A percentile compares a stretch with the other conserved stretches of the same genome.
These are phyloP conservation scores for Parapsyche elsis DNA, from an alignment of 1,140 invertebrate genomes.

Conservation along the genomic window DNA sequence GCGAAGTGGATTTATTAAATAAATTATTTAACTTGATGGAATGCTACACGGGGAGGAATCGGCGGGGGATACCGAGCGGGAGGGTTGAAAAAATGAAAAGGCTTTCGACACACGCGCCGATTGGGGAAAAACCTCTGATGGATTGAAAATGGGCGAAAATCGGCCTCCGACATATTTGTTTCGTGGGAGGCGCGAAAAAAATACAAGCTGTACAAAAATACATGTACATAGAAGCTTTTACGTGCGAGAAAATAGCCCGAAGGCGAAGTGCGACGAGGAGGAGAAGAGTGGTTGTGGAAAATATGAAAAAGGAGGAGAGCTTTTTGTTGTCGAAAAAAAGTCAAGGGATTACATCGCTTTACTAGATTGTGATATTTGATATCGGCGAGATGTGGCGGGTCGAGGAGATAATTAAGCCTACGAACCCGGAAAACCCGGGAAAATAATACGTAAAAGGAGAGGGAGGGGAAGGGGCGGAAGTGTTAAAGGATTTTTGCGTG, in stretches of 20 bases:
- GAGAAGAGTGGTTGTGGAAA: not conserved
- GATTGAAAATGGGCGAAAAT: slow-evolving; percentile 37
- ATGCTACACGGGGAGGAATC: not conserved
- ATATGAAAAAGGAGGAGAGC: slow-evolving; percentile 10
- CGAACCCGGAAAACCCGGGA: not conserved
- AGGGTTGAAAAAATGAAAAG: slow-evolving; percentile 25
- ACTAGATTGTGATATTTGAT: slow-evolving; percentile 18
- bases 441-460: not conserved
- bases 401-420: slow-evolving; percentile 2
- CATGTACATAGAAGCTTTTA: slow-evolving; percentile 19
- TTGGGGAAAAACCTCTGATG: slow-evolving; percentile 22
- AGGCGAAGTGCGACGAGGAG: not conserved
- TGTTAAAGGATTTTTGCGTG: not conserved
- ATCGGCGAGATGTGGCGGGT: not conserved
- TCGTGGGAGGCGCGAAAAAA: not conserved
- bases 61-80: not conserved
- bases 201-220: slow-evolving; percentile 6
- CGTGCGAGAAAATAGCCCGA: not conserved
- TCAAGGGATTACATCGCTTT: slow-evolving; percentile 16
- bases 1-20: slow-evolving; percentile 37
- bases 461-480: not conserved
- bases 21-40: slow-evolving; percentile 24
- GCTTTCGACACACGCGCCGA: slow-evolving; percentile 20
- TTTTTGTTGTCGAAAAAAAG: not conserved
- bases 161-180: slow-evolving; percentile 16